Base-by-base conservation (phyloP, 2,797 vertebrate genomes). In the Poecilia gillii region DNA sequence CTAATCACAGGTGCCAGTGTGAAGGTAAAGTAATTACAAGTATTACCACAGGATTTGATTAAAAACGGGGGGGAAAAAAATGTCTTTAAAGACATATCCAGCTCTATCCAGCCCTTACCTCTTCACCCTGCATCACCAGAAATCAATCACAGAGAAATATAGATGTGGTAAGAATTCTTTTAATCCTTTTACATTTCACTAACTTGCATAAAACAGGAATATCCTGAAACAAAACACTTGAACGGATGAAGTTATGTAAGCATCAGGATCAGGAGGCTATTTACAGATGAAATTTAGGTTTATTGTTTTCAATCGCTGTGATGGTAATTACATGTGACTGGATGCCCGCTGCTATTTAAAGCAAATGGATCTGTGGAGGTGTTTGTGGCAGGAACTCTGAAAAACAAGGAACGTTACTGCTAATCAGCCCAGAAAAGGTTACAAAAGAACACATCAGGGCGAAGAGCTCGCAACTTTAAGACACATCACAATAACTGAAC, bases 351-450 rank as follows among this genome's bases (percentile, higher is more conserved):
- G 41, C 45, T 45, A 59, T 75, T 33, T 59, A 46, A 71, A 71
- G 68, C 43, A 16, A 71, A 71, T 46, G 1, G 13, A 71, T 46
- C 68, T 45, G 68, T 71, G 41, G 68, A 71, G 41, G 68, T 71
- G 41, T 39, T 43, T 43, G 36, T 28, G 1, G 53, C 53, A 16
- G 9, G 28, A 46, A 20, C 41, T 20, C 41, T 45, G 43, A n/a
- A 46, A 62, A 31, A 6, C 45, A 75, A 46, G 28, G n/a, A 13
- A 62, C 20, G 55, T 62, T 41, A 23, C 31, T 62, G 41, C 43
- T 75, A 43, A 75, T 62, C 55, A 62, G 55, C 20, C 25, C 6
- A 55, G 55, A 62, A 75, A 74, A 74, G 73, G 73, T 74, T 55
- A 43, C 23, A 74, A 41, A 41, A 39, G 12, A 9, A 25, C 31